These are phyloP conservation scores for Xiphophorus hellerii DNA, from an alignment of 2,113 vertebrate genomes.

Conservation along the genomic window DNA sequence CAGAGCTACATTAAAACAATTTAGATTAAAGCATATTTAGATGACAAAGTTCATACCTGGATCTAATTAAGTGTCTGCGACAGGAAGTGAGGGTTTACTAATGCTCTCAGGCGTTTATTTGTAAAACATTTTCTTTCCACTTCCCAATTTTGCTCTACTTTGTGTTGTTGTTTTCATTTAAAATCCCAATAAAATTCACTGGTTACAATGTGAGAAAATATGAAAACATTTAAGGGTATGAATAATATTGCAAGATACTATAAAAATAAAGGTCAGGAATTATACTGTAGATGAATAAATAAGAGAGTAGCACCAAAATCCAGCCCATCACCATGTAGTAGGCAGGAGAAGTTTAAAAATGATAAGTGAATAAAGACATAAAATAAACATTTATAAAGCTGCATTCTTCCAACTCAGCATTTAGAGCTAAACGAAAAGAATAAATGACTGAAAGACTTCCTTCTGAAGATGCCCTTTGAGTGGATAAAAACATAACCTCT, in stretches of 20 bases:
- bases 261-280: conserved; percentile 61
- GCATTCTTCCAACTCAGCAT: not conserved
- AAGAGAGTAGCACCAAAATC: conserved; percentile 69
- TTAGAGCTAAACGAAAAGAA: not conserved
- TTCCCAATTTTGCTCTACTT: not conserved
- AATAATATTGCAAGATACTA: not conserved
- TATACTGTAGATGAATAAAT: conserved; percentile 40
- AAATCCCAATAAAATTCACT: not conserved
- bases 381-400: conserved; percentile 7
- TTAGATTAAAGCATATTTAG: not conserved
- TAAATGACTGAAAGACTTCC: not conserved
- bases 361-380: not conserved
- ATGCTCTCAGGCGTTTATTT: not conserved
- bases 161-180: not conserved
- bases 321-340: conserved; percentile 38
- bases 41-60: not conserved
- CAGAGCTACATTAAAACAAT: not conserved
- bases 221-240: not conserved
- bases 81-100: not conserved
- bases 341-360: not conserved
- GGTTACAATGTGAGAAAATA: not conserved
- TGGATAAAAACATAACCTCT: not conserved
- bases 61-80: not conserved
- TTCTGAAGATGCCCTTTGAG: conserved; percentile 37
- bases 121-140: not conserved